phyloP scores from a whole-genome alignment of 2,113 vertebrate species.

The Regulus satrapa region DNA sequence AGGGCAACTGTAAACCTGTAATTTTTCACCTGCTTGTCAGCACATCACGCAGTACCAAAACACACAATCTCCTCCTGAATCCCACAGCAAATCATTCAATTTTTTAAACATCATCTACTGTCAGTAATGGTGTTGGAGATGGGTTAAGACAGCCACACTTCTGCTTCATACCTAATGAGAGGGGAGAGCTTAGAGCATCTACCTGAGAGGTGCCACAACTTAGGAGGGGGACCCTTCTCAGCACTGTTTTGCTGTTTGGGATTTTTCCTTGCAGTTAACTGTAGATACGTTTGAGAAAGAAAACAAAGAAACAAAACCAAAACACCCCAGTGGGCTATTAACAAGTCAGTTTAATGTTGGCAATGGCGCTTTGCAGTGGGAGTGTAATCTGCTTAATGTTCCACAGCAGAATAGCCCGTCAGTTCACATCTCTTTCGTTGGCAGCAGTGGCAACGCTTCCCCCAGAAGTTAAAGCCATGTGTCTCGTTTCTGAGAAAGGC shows the following conservation, averaged over 20 bases:
- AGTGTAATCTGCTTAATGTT: background rate
- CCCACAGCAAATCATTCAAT: background rate
- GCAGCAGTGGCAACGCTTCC: background rate
- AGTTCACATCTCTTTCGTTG: background rate
- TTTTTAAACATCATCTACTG: background rate
- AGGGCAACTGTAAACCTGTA: too few relatives aligned
- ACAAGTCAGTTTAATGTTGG: background rate
- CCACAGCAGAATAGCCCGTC: background rate
- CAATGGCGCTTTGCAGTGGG: background rate
- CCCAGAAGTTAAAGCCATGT: background rate
- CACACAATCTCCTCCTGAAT: background rate
- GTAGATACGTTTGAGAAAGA: background rate
- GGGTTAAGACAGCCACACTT: background rate
- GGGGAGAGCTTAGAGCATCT: background rate
- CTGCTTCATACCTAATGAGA: background rate
- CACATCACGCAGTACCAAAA: background rate
- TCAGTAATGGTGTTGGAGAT: background rate
- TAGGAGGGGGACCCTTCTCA: background rate
- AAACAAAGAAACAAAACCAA: background rate
- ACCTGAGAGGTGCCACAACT: background rate
- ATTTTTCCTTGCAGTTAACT: background rate
- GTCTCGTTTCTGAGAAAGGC: background rate
- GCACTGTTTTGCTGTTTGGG: background rate
- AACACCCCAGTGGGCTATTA: background rate
- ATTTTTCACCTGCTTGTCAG: background rate